Percentiles rank a stretch among this genome's conserved stretches.
Evolutionary conservation across 2,797 vertebrate genomes (phyloP).

Genomic region (Hephaestus fuliginosus): DNA sequence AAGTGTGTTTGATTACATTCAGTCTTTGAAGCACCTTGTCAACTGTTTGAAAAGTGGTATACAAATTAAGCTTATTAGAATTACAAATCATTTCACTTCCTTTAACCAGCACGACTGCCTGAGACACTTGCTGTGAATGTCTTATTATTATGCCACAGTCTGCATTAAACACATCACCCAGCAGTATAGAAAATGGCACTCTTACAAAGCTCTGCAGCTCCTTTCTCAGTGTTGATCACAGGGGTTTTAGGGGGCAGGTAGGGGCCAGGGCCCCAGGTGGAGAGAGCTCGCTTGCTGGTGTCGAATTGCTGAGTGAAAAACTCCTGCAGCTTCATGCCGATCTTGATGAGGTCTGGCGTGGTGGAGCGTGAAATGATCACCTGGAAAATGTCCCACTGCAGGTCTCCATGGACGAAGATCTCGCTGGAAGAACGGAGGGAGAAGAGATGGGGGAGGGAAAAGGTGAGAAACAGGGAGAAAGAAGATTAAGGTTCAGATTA

Average conservation of each 20-base stretch:
- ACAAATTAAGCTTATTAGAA: conserved; percentile 63
- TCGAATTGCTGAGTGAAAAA: conserved; percentile 99
- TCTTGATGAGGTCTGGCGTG: conserved; percentile 99
- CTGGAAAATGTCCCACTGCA: conserved; percentile 99
- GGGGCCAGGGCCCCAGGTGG: conserved; percentile 97
- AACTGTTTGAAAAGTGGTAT: conserved; percentile 20
- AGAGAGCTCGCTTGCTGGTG: conserved; percentile 97
- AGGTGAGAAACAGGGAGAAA: background rate
- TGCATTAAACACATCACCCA: conserved; percentile 17
- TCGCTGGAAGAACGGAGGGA: conserved; percentile 84
- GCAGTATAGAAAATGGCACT: conserved; percentile 15
- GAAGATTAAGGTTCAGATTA: background rate
- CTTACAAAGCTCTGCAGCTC: conserved; percentile 92
- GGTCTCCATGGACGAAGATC: conserved; percentile 97
- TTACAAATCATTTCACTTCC: conserved; percentile 56
- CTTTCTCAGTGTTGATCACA: conserved; percentile 91
- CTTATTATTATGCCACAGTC: conserved; percentile 30
- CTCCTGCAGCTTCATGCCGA: conserved; percentile 99
- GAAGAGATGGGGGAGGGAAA: background rate
- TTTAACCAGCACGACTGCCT: conserved; percentile 19
- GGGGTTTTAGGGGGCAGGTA: conserved; percentile 95
- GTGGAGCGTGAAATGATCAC: conserved; percentile 99
- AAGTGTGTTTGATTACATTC: conserved; percentile 50
- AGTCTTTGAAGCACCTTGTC: conserved; percentile 32
- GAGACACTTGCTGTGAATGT: conserved; percentile 19